Evolutionary conservation across 2,888 invertebrate species (phyloP).

Genomic region (Yponomeuta malinellus): DNA sequence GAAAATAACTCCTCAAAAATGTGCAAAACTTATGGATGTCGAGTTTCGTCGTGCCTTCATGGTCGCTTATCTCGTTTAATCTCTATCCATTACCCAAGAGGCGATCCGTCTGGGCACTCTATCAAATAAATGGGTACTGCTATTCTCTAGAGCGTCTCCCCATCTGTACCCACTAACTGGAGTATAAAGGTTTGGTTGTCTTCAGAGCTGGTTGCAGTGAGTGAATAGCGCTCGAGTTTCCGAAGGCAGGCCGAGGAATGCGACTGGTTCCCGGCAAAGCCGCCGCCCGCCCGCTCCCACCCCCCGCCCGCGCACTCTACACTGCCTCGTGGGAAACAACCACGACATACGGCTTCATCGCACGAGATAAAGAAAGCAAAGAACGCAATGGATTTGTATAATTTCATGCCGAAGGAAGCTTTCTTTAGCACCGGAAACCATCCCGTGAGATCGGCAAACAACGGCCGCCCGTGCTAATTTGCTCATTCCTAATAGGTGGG

Average conservation of each 20-base stretch:
- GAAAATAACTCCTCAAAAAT: too few species aligned
- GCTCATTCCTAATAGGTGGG: conserved; percentile 13
- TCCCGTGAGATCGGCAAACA: conserved; percentile 63
- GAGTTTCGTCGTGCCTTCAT: too few species aligned
- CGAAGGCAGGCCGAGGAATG: conserved; percentile 30
- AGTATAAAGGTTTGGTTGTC: neutral
- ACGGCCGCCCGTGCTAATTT: conserved; percentile 23
- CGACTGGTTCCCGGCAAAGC: conserved; percentile 36
- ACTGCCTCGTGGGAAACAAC: conserved; percentile 35
- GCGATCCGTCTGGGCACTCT: too few species aligned
- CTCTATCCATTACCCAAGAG: too few species aligned
- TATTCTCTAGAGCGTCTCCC: neutral
- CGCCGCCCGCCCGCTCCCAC: conserved; percentile 25
- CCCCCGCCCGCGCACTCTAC: conserved; percentile 15
- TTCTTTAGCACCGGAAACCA: conserved; percentile 43
- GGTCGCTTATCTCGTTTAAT: too few species aligned
- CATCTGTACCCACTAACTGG: neutral
- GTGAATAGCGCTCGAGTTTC: conserved; percentile 5
- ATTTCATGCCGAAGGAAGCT: conserved; percentile 6
- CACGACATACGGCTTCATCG: conserved; percentile 18
- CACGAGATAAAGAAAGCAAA: conserved; percentile 9
- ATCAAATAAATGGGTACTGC: neutral
- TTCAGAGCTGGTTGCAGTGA: conserved; percentile 6
- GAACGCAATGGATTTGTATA: conserved; percentile 1
- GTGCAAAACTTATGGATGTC: too few species aligned